Evolutionary conservation across 1,140 invertebrate species (phyloP).

Genomic region (Papilio dardanus): DNA sequence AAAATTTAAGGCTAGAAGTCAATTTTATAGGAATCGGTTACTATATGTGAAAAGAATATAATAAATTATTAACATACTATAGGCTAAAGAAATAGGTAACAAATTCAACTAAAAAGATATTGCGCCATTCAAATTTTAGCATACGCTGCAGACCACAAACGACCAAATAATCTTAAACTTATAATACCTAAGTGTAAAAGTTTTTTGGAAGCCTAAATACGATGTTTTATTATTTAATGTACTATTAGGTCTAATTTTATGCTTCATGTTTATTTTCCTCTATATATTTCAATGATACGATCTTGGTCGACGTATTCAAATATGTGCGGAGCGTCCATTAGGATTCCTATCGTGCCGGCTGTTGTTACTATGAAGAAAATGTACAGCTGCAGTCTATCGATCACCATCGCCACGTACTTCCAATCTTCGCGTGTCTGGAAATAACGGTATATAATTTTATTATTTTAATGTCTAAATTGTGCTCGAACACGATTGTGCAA

Average conservation of each 20-base stretch:
- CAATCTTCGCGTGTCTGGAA: slow-evolving; percentile 98
- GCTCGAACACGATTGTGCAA: not conserved
- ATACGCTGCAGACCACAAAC: not conserved
- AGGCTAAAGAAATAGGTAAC: too few relatives aligned
- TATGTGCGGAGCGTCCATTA: slow-evolving; percentile 99
- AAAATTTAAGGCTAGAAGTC: too few relatives aligned
- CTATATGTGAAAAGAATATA: not conserved
- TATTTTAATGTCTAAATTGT: not conserved
- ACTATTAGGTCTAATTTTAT: slow-evolving; percentile 27
- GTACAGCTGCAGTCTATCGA: slow-evolving; percentile 98
- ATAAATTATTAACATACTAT: not conserved
- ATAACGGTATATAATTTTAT: not conserved
- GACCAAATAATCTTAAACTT: not conserved
- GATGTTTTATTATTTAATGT: slow-evolving; percentile 14
- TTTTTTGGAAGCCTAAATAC: slow-evolving; percentile 22
- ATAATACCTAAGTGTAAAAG: not conserved
- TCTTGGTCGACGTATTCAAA: slow-evolving; percentile 99
- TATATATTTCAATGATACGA: slow-evolving; percentile 96
- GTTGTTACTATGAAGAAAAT: slow-evolving; percentile 99
- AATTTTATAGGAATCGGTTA: not conserved
- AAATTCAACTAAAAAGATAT: not conserved
- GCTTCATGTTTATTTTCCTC: slow-evolving; percentile 88
- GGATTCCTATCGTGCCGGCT: slow-evolving; percentile 96
- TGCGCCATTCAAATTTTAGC: not conserved
- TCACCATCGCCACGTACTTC: slow-evolving; percentile 99